Conservation (phyloP, 1,140 invertebrate genomes). For the Neoseiulus cucumeris region DNA sequence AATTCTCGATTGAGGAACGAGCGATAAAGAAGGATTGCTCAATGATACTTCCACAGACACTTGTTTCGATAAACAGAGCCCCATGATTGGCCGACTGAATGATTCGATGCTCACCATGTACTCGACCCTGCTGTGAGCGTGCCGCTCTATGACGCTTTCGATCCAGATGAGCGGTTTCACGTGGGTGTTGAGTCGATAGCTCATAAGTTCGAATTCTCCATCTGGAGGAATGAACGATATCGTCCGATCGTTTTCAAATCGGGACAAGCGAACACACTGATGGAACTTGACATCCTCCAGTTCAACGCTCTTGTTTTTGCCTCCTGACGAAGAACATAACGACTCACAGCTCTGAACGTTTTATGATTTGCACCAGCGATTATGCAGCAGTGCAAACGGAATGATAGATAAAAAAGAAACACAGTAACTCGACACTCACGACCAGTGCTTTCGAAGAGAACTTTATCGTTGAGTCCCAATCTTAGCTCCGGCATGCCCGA, state of each 20-base stretch:
- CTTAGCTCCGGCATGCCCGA: slow-evolving; percentile 99
- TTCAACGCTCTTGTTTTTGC: slow-evolving; percentile 96
- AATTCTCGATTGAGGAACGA: neutral
- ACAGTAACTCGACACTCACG: slow-evolving; percentile 31
- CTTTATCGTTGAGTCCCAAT: slow-evolving; percentile 94
- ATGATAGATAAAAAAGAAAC: neutral
- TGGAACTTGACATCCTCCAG: slow-evolving; percentile 99
- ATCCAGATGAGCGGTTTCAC: slow-evolving; percentile 99
- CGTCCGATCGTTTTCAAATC: slow-evolving; percentile 94
- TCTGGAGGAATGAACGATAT: slow-evolving; percentile 98
- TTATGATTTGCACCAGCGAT: slow-evolving; percentile 11
- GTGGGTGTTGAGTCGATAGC: slow-evolving; percentile 88
- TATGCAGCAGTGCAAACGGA: neutral
- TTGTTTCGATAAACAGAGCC: neutral
- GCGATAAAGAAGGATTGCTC: no score
- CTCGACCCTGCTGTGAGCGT: slow-evolving; percentile 90
- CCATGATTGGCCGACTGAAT: neutral
- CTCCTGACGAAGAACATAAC: slow-evolving; percentile 30
- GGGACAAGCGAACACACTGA: slow-evolving; percentile 88
- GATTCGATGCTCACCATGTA: slow-evolving; percentile 99
- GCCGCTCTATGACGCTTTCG: slow-evolving; percentile 95
- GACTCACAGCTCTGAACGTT: neutral
- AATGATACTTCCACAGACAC: slow-evolving; percentile 7
- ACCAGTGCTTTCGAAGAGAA: slow-evolving; percentile 92
- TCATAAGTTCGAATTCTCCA: slow-evolving; percentile 99